Base-by-base conservation (phyloP, 2,113 vertebrate species). In the Oreochromis tanganicae region DNA sequence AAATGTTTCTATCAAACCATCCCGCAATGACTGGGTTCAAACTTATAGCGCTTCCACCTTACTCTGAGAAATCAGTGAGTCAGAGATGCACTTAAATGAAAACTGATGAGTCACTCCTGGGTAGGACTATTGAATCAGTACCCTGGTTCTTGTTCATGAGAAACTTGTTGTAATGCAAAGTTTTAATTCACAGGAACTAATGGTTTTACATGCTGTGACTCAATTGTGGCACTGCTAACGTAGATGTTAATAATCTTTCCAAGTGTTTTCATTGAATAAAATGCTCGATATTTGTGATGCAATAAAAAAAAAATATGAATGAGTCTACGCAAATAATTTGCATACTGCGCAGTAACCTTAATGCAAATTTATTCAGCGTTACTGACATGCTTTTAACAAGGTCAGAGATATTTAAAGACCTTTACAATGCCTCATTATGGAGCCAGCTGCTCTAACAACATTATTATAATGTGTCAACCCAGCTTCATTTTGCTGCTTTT, bases 81-180 rank as follows among this genome's bases (percentile, higher is more conserved):
- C 86, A 84, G 36, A 73, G 17, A 6, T 43, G 32, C 61, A 52
- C 73, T 88, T 48, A 4, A 80, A 46, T 7, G 21, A 14, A 85
- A 85, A 83, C 2, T 82, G 68, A 83, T 87, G 63, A 89, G 75
- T 91, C 90, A 89, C 19, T 36, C 56, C 29, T 86, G 50, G 59
- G 41, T 46, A 36, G 13, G 4, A 78, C 73, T 34, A 34, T 9
- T 84, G 24, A 87, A 71, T 81, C 66, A 34, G 12, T 48, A 7
- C 27, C 6, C 68, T 59, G 61, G 14, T 48, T 83, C 46, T 27
- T 83, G 52, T 27, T 27, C 27, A 24, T 13, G 16, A 32, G 24
- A 50, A 48, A 50, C 36, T 43, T 24, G 54, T n/a, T 29, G n/a
- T 4, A 46, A 59, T 81, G 16, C 38, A 59, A 81, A 57, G 24